phyloP scores from a whole-genome alignment of 64 coral and sea anemone species.

The Stichodactyla helianthus region DNA sequence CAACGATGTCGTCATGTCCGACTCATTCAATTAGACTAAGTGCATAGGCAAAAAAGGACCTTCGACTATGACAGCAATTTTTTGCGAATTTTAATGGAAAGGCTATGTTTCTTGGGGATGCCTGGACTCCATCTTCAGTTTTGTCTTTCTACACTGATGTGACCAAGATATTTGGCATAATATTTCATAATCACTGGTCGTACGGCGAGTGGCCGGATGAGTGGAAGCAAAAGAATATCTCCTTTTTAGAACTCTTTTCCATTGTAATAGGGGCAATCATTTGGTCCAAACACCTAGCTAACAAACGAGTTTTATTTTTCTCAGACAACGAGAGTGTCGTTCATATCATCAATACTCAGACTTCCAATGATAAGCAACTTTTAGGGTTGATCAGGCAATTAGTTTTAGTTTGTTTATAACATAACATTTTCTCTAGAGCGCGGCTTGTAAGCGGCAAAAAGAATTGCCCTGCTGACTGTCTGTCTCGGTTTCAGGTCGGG shows the following conservation, averaged over 20 bases:
- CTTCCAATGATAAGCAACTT: conserved; percentile 9
- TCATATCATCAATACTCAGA: conserved; percentile 21
- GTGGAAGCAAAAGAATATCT: conserved; percentile 4
- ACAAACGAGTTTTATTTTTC: conserved; percentile 18
- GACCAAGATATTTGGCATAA: not conserved
- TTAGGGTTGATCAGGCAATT: conserved; percentile 18
- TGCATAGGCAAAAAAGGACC: not conserved
- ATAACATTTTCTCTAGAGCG: conserved; percentile 13
- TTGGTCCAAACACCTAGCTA: not conserved
- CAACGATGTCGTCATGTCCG: not conserved
- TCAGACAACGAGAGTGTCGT: conserved; percentile 26
- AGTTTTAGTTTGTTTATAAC: conserved; percentile 24
- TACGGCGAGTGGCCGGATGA: not conserved
- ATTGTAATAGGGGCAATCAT: conserved; percentile 15
- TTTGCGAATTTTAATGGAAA: conserved; percentile 4
- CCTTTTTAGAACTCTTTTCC: conserved; percentile 14
- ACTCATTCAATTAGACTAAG: not conserved
- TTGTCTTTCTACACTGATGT: not conserved
- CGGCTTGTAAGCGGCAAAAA: not conserved
- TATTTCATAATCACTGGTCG: conserved; percentile 1
- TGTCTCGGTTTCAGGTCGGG: not conserved
- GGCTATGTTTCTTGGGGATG: conserved; percentile 27
- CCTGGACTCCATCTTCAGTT: not conserved
- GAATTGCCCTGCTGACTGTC: not conserved
- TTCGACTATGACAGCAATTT: conserved; percentile 20